A percentile compares a stretch with the other conserved stretches of the same genome.
Conservation (phyloP, 2,797 vertebrate species). For the Cyprinodon diabolis region DNA sequence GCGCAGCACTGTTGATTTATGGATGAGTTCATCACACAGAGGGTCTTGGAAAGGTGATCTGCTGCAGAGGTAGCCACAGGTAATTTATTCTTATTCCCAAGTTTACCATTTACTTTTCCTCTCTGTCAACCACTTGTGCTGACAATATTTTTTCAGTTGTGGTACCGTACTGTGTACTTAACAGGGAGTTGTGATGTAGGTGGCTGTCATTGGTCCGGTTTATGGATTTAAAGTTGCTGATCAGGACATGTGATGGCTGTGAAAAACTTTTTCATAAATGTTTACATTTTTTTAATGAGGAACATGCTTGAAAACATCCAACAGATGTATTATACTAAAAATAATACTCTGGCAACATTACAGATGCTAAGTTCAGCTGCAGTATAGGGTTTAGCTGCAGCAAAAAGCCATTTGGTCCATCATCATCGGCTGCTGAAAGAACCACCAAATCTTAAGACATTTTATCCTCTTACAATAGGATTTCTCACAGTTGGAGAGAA, state of each 20-base stretch:
- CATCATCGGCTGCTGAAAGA: conserved; percentile 6
- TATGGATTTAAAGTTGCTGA: conserved; percentile 10
- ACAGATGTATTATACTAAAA: conserved; percentile 30
- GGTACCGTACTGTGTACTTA: conserved; percentile 33
- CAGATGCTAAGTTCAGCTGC: conserved; percentile 19
- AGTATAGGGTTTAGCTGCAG: conserved; percentile 11
- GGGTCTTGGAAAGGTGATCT: conserved; percentile 70
- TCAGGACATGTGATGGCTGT: neutral
- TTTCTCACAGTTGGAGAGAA: conserved; percentile 14
- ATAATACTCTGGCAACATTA: conserved; percentile 11
- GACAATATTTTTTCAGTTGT: conserved; percentile 63
- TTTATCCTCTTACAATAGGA: conserved; percentile 13
- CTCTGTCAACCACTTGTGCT: conserved; percentile 49
- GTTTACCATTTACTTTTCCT: conserved; percentile 65
- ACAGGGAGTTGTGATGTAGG: conserved; percentile 41
- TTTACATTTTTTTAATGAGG: conserved; percentile 28
- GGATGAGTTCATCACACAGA: conserved; percentile 55
- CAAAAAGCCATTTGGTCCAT: conserved; percentile 24
- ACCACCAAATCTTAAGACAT: neutral
- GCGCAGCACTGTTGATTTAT: conserved; percentile 67
- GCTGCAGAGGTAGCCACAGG: conserved; percentile 52
- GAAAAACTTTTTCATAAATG: conserved; percentile 19
- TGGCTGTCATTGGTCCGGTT: conserved; percentile 11
- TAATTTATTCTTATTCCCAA: conserved; percentile 74
- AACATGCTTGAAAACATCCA: conserved; percentile 2